Evolutionary conservation across 2,888 invertebrate genomes (phyloP).

Genomic region (Oligia strigilis): DNA sequence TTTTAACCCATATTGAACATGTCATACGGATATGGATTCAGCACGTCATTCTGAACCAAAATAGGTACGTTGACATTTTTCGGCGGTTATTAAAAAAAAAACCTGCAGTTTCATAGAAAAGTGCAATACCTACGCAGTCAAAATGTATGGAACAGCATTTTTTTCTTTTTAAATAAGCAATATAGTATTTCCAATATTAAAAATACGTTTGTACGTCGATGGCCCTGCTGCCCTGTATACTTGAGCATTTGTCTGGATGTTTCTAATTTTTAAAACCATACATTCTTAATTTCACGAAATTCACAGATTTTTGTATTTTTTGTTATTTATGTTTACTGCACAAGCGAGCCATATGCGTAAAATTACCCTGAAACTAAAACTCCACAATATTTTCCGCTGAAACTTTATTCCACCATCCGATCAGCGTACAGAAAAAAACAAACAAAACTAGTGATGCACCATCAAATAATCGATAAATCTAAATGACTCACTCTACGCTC

Average conservation of each 20-base stretch:
- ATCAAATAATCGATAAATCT: constrained; percentile 72
- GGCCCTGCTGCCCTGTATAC: too few relatives aligned
- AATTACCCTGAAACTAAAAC: background rate
- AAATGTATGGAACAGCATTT: background rate
- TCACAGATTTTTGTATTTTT: background rate
- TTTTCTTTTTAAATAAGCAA: too few relatives aligned
- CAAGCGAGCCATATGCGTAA: background rate
- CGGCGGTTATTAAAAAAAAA: too few relatives aligned
- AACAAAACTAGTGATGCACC: constrained; percentile 67
- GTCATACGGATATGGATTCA: background rate
- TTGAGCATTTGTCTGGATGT: background rate
- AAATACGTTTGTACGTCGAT: too few relatives aligned
- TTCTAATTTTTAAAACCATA: background rate
- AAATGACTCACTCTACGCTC: constrained; percentile 72
- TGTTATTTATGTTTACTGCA: background rate
- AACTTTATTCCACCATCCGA: background rate
- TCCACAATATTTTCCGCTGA: background rate
- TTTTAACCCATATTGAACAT: background rate
- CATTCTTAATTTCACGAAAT: background rate
- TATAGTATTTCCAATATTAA: too few relatives aligned
- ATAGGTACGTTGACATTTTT: too few relatives aligned
- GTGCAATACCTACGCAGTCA: background rate
- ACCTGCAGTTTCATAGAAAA: background rate
- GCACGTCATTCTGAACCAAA: too few relatives aligned
- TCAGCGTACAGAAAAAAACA: constrained; percentile 24